Base-by-base conservation (phyloP, 2,888 invertebrate species). In the Dendrolimus pini region DNA sequence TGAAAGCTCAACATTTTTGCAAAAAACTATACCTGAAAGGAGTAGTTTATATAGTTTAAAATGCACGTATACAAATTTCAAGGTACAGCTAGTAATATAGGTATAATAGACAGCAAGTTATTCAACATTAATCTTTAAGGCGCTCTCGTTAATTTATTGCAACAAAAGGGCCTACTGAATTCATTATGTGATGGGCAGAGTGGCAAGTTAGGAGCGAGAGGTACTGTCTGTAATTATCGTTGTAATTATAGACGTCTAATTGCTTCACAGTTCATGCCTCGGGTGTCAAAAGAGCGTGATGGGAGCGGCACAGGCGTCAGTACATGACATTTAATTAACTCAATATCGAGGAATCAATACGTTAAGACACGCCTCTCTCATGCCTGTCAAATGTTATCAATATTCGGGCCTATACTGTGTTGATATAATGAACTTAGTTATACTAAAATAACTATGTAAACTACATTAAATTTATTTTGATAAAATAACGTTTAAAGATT, bases 211-310 rank as follows among this genome's bases (percentile, higher is more conserved):
- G 85, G 82, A 83, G 82, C 85, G 83, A 78, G 85, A 82, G 78
- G 30, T 83, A 75, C 71, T 79, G 83, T 77, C 83, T 84, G 85
- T 85, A 88, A 89, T 88, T 88, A 89, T 86, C 88, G 85, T 85
- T 78, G 85, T 85, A 86, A 89, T 89, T 88, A 88, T 85, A 87
- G 86, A 80, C 84, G 82, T 83, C 82, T 88, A 88, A 88, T 87
- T 88, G 86, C 82, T 81, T 81, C 78, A 79, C 80, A 80, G 83
- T 83, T 85, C 85, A 82, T 84, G 87, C 77, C 81, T 83, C 78
- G 82, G 85, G 83, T 85, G 82, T 83, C 83, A 84, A 85, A 82
- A 80, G 80, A 71, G 75, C 80, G 80, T 83, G 84, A 83, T 79
- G 74, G 76, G 77, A 73, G 76, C 68, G 68, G 30, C 56, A 55